Evolutionary conservation across 2,888 invertebrate species (phyloP).

Genomic region (Xylota sylvarum): DNA sequence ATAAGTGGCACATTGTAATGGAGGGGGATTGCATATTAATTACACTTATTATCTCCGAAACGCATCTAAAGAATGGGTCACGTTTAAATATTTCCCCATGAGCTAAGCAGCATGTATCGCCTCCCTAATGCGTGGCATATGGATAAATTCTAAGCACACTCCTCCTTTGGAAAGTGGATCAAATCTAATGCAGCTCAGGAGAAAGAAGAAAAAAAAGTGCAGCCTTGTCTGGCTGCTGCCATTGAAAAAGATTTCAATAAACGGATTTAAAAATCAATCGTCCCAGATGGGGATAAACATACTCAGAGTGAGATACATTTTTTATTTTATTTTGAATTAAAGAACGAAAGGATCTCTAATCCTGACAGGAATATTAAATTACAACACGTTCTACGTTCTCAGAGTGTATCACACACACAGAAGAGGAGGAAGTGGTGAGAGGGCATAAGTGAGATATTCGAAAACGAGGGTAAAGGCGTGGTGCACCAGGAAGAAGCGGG

Average conservation of each 20-base stretch:
- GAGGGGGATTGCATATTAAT: constrained; percentile 75
- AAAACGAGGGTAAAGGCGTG: constrained; percentile 1
- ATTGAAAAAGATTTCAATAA: constrained; percentile 45
- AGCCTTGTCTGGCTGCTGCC: constrained; percentile 12
- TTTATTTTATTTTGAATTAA: constrained; percentile 23
- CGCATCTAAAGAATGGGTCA: constrained; percentile 53
- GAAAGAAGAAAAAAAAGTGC: not conserved
- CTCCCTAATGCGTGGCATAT: constrained; percentile 46
- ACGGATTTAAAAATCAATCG: constrained; percentile 50
- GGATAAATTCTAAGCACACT: constrained; percentile 28
- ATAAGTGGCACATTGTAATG: constrained; percentile 62
- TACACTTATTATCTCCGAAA: constrained; percentile 65
- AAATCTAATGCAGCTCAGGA: constrained; percentile 31
- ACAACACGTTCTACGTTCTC: constrained; percentile 42
- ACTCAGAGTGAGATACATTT: not conserved
- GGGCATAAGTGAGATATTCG: constrained; percentile 22
- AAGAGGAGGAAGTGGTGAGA: constrained; percentile 11
- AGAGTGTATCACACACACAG: not conserved
- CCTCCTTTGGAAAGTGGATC: constrained; percentile 42
- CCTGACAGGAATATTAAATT: constrained; percentile 64
- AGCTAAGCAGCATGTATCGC: constrained; percentile 11
- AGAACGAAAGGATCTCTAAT: constrained; percentile 52
- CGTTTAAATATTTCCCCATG: constrained; percentile 36
- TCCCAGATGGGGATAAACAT: constrained; percentile 27
- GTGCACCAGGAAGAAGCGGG: not conserved